Evolutionary conservation across 2,888 invertebrate species (phyloP), one percentile per base, ranked within the genome.

Genomic region (Neria commutata): DNA sequence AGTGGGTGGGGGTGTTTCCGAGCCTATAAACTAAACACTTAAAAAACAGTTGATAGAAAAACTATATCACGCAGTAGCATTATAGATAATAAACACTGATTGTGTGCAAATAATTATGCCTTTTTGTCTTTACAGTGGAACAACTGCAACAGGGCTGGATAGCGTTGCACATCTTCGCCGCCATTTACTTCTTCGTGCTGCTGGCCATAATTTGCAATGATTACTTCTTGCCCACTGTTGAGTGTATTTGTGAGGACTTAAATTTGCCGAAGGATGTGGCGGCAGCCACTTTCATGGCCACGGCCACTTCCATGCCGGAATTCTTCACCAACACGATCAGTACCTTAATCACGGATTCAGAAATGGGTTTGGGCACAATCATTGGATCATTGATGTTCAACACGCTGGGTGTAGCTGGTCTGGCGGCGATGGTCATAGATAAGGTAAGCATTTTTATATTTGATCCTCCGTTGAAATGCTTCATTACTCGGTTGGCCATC

Each of bases 271-370:
- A 88, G 84, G 95, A 98, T 82, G 94, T 98, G 14, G 97, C 96
- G 0, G 98, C 96, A 0, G 98, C 98, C 2, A 98, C 97, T 0
- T 97, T 98, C 72, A 95, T 98, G 92, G 92, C 98, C 0, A 89
- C 95, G 1, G 98, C 97, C 3, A 97, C 97, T 1, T 94, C 95
- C 16, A 92, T 94, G 65, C 97, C 97, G 0, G 97, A 98, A 82
- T 87, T 96, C 63, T 96, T 96, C 81, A 94, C 95, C 42, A 95
- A 94, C 74, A 85, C 95, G 34, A 92, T 98, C 49, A 94, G 92
- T 3, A 94, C 94, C 0, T 91, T 94, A 70, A 81, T 94, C 11
- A 90, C 92, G 0, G 83, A 89, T 65, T 91, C 92, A 0, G 93
- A 94, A 72, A 88, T 95, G 79, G 95, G 95, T 1, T 87, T 94